phyloP scores from a whole-genome alignment of 2,113 vertebrate species.

The Rhea pennata region DNA sequence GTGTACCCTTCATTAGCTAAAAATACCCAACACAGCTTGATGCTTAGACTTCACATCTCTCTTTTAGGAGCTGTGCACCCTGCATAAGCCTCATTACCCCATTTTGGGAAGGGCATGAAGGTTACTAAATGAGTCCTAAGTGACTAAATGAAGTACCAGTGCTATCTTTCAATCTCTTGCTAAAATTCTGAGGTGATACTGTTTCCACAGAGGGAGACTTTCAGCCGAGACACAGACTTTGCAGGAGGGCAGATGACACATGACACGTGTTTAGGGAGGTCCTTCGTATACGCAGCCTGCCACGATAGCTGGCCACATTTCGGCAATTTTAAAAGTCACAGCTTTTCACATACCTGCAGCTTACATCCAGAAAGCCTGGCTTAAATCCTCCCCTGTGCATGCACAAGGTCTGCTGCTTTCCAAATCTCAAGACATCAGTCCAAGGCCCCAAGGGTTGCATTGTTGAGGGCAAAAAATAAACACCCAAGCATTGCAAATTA shows the following conservation, averaged over 20 bases:
- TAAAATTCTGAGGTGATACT: accelerated
- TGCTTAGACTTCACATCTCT: not conserved
- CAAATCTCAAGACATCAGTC: not conserved
- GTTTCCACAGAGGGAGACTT: not conserved
- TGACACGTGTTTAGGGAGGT: not conserved
- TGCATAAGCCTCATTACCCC: not conserved
- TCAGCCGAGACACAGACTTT: accelerated
- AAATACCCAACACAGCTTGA: not conserved
- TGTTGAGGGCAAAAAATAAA: not conserved
- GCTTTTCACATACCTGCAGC: not conserved
- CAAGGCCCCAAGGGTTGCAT: not conserved
- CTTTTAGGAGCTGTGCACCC: not conserved
- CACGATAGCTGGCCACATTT: accelerated
- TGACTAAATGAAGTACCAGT: not conserved
- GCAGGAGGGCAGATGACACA: not conserved
- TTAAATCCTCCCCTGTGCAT: not conserved
- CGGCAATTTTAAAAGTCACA: not conserved
- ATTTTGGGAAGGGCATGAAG: accelerated
- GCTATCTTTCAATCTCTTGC: not conserved
- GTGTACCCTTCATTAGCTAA: not conserved
- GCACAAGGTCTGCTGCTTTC: constrained; percentile 7
- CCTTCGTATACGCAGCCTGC: not conserved
- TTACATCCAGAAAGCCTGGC: not conserved
- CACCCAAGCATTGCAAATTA: not conserved
- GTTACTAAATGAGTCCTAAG: not conserved